phyloP scores from a whole-genome alignment of 2,113 vertebrate species.

The Ceyx melanurus region DNA sequence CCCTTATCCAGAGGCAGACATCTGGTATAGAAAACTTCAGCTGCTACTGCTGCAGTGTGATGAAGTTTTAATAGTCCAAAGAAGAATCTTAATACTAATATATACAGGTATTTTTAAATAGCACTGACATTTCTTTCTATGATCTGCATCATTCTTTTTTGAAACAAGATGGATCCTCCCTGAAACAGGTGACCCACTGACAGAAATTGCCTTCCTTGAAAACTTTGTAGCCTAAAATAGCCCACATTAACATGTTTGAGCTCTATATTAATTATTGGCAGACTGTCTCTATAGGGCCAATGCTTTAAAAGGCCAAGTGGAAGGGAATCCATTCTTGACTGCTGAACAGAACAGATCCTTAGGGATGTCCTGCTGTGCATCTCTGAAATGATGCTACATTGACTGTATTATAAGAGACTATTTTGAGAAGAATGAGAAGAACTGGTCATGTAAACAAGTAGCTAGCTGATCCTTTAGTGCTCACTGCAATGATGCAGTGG shows the following conservation, averaged over 20 bases:
- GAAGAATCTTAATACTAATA: not conserved
- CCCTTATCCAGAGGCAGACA: not conserved
- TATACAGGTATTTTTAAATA: not conserved
- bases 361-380: not conserved
- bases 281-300: not conserved
- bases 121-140: not conserved
- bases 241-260: not conserved
- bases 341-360: not conserved
- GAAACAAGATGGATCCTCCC: not conserved
- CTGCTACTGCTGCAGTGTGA: not conserved
- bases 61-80: not conserved
- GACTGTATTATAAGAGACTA: not conserved
- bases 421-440: not conserved
- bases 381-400: not conserved
- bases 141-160: not conserved
- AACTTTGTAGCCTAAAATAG: not conserved
- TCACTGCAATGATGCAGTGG: not conserved
- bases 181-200: not conserved
- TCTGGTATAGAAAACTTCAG: not conserved
- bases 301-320: not conserved
- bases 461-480: not conserved
- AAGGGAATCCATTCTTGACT: not conserved
- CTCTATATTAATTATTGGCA: not conserved
- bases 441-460: not conserved
- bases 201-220: not conserved